Conservation (phyloP, 2,113 vertebrate genomes). For the Tyto alba region DNA sequence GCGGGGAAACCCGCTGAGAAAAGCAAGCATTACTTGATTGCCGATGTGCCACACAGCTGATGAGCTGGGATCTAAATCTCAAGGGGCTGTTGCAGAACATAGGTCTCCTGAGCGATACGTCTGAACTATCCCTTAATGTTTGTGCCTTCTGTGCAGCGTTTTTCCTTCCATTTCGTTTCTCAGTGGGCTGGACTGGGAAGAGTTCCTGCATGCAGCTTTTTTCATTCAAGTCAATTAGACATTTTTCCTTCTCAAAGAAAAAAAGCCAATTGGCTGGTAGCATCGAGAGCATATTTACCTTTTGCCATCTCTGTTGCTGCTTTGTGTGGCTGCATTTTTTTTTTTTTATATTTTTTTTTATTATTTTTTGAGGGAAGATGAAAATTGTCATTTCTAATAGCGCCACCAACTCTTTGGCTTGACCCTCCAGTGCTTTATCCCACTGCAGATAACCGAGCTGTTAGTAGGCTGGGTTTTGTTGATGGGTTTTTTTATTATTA, state of each 20-base stretch:
- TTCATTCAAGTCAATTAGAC: not conserved
- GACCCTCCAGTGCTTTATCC: not conserved
- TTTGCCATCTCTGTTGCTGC: not conserved
- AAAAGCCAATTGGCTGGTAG: not conserved
- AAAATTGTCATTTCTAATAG: not conserved
- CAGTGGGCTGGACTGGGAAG: not conserved
- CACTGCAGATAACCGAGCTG: not conserved
- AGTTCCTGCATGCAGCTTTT: not conserved
- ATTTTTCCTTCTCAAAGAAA: not conserved
- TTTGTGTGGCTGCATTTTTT: not conserved
- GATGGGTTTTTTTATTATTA: no score
- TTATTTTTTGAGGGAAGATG: not conserved
- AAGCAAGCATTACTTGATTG: not conserved
- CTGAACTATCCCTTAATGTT: not conserved
- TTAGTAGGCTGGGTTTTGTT: not conserved
- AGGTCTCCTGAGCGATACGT: not conserved
- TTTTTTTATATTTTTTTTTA: no score
- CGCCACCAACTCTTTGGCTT: not conserved
- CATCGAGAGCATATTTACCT: not conserved
- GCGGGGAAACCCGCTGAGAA: not conserved
- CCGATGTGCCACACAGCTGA: not conserved
- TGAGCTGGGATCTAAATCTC: not conserved
- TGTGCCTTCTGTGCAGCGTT: not conserved
- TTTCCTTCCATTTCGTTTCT: not conserved
- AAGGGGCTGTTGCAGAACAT: not conserved